These are phyloP conservation scores for Furnarius figulus DNA, from an alignment of 2,113 vertebrate genomes.

Conservation along the genomic window DNA sequence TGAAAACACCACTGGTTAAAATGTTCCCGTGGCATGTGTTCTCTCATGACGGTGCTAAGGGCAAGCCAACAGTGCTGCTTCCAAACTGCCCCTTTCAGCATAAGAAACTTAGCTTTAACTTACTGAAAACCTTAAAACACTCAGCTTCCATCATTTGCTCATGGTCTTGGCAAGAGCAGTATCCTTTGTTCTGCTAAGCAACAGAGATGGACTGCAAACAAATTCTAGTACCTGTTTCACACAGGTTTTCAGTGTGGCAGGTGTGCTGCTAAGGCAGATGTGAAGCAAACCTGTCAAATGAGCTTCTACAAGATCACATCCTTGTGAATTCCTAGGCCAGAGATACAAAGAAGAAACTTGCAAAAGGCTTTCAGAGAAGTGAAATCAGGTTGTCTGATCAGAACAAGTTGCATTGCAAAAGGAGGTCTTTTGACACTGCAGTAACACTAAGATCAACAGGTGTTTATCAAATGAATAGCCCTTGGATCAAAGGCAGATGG, in stretches of 20 bases:
- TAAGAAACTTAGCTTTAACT: background rate
- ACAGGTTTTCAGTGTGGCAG: background rate
- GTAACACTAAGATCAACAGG: background rate
- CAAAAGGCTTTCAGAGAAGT: background rate
- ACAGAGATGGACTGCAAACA: background rate
- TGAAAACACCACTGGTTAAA: background rate
- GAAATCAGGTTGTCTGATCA: background rate
- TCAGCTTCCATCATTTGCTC: background rate
- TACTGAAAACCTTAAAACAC: background rate
- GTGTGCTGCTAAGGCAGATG: background rate
- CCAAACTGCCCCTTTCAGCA: background rate
- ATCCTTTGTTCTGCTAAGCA: background rate
- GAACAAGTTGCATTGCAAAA: rapidly evolving
- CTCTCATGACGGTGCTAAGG: too few relatives aligned
- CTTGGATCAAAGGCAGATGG: background rate
- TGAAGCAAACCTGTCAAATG: background rate
- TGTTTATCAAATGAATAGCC: background rate
- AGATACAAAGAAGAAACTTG: background rate
- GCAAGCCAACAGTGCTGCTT: background rate
- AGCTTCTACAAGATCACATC: background rate
- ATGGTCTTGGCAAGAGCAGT: background rate
- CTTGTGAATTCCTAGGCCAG: background rate
- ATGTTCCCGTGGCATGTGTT: background rate
- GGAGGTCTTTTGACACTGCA: background rate
- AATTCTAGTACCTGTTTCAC: background rate